Base-by-base conservation (phyloP, 1,140 invertebrate species). In the Brachionus calyciflorus region DNA sequence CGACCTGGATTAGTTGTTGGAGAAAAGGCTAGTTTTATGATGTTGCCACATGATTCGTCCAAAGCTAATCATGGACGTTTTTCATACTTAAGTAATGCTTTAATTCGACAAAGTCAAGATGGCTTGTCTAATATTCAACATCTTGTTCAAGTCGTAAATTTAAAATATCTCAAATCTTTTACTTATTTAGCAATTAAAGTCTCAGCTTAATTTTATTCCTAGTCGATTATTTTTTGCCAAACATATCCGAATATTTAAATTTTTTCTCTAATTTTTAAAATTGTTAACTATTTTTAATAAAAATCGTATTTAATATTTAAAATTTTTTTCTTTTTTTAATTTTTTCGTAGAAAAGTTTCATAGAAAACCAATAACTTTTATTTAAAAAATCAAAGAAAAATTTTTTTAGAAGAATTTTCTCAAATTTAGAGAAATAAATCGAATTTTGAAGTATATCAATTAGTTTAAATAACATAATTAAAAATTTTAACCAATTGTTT, bases 51-150 rank as follows among this genome's bases (percentile, higher is more conserved):
- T 41, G 51, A 33, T 17, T 41, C 69, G 1, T 49, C 69, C 1
- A 55, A 49, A 4, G 30, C n/a, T 14, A 73, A 49, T 40, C 49
- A 14, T 19, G 12, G 21, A 7, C 46, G 69, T 30, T 73, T 73
- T 73, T 73, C 69, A n/a, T 40, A n/a, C 17, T 19, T 73, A 9
- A 51, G 46, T 6, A 49, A 10, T 19, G 69, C 69, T 12, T 30
- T 73, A 40, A 73, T 10, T 19, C 44, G 51, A 30, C 46, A 73
- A 24, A 17, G 33, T 26, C 5, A 51, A 55, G 69, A 73, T 40
- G 69, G 69, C 12, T n/a, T 73, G n/a, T 73, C 69, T 30, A 73
- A 73, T 28, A 41, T 73, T 12, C 12, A 53, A n/a, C 3, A 73
- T 49, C 26, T 73, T 3, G 37, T n/a, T n/a, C 17, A 73, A 19